phyloP scores from a whole-genome alignment of 2,113 vertebrate species.

The Tamias sibiricus region DNA sequence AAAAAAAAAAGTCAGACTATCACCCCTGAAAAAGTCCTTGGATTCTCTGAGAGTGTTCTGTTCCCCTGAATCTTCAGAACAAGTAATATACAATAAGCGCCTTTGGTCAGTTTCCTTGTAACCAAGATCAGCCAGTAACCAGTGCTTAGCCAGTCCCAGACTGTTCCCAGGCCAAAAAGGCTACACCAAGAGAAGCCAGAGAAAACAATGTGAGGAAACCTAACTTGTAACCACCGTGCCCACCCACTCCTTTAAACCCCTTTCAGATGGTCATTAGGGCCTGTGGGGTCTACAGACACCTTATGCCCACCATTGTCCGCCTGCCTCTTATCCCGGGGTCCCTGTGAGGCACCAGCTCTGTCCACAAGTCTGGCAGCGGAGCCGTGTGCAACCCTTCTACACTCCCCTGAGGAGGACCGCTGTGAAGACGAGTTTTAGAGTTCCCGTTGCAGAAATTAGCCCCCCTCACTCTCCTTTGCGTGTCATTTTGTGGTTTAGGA shows the following conservation, averaged over 20 bases:
- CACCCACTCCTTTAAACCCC: no score
- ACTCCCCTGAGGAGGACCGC: neutral
- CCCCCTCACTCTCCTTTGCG: neutral
- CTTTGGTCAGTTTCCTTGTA: neutral
- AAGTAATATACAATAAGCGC: no score
- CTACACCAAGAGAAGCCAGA: neutral
- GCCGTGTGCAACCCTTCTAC: accelerated
- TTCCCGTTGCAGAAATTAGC: neutral
- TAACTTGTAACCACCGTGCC: neutral
- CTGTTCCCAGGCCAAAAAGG: neutral
- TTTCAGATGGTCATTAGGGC: neutral
- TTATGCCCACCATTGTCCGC: neutral
- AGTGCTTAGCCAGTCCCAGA: no score
- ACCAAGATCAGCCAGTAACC: neutral
- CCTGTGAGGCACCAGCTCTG: neutral
- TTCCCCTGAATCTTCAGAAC: neutral
- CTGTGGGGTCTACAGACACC: neutral
- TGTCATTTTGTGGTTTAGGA: neutral
- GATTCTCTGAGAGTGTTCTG: neutral
- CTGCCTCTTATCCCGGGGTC: neutral
- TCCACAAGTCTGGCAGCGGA: neutral
- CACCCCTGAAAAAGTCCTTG: neutral
- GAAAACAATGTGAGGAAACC: neutral
- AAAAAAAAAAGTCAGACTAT: no score
- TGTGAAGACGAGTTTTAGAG: neutral